phyloP scores from a whole-genome alignment of 2,797 vertebrate genomes.

The Poecile montanus region DNA sequence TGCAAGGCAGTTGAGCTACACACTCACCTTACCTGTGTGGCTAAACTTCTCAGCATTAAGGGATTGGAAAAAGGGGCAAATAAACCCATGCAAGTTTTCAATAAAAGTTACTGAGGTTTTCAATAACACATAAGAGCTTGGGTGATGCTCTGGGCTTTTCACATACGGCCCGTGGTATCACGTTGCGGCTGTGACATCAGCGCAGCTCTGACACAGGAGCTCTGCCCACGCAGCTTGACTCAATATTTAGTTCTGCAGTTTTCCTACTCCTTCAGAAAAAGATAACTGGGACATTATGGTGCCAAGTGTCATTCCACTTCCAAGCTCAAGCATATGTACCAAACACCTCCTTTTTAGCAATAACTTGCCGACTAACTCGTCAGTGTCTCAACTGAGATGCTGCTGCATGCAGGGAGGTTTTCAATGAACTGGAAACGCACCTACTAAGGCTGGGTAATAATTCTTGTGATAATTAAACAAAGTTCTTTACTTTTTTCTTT shows the following conservation, averaged over 20 bases:
- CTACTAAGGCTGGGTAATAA: not conserved
- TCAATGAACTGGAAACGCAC: not conserved
- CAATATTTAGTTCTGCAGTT: slow-evolving; percentile 6
- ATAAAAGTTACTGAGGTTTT: not conserved
- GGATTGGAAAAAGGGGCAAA: not conserved
- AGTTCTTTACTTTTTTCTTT: not conserved
- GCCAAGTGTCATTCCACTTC: slow-evolving; percentile 11
- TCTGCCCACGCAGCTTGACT: slow-evolving; percentile 14
- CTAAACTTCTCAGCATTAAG: not conserved
- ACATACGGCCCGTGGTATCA: not conserved
- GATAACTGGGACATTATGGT: slow-evolving; percentile 15
- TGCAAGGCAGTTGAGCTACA: not conserved
- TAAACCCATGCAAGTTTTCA: not conserved
- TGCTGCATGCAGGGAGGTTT: not conserved
- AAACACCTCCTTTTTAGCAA: not conserved
- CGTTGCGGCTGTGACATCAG: not conserved
- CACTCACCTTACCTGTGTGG: not conserved
- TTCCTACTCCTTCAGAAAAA: slow-evolving; percentile 11
- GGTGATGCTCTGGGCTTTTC: not conserved
- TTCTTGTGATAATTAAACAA: not conserved
- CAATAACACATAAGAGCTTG: not conserved
- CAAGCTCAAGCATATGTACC: not conserved
- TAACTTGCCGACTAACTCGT: not conserved
- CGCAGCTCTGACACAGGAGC: not conserved
- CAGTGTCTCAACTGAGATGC: not conserved